Base-by-base conservation (phyloP, 2,888 invertebrate species). In the Polydrusus cervinus region DNA sequence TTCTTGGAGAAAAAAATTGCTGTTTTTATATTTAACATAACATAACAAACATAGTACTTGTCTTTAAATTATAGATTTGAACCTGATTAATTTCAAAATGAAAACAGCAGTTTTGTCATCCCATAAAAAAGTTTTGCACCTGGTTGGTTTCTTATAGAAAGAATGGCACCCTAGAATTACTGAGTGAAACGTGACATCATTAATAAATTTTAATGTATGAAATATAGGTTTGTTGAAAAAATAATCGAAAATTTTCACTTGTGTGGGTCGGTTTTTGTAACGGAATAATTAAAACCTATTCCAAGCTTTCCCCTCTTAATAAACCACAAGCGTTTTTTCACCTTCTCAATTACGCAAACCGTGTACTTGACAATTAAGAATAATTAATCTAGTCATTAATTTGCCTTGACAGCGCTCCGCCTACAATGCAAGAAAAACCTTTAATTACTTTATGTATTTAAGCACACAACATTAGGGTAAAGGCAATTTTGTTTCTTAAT, bases 341-440 rank as follows among this genome's bases (percentile, higher is more conserved):
- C 65, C 49, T 65, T 16, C 49, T 49, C 47, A 34, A 51, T 65
- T 65, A 65, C 16, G 49, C 51, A 65, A 51, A 49, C 34, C 11
- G 49, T 65, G 65, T 47, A 49, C 65, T 65, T 51, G 65, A 65
- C 65, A 65, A 65, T 65, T 65, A 65, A 51, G 65, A 65, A 65
- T 65, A 65, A 65, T 65, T 65, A 65, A 65, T 65, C 65, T 34
- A 34, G 6, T 65, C 49, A 45, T 51, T 65, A 65, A 65, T 65
- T 65, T 51, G 51, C 34, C 34, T 18, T 65, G 65, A 65, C 65
- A 65, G 38, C 57, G 38, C 34, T 60, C 57, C 57, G 57, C 57
- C 57, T 60, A 60, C 57, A 60, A 38, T 60, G 57, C 14, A 38
- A 60, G 38, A 60, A 60, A 60, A 60, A 60, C 57, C 38, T 3